These are phyloP conservation scores for Coelinius sp. DNA, from an alignment of 2,888 invertebrate species.

Conservation along the genomic window DNA sequence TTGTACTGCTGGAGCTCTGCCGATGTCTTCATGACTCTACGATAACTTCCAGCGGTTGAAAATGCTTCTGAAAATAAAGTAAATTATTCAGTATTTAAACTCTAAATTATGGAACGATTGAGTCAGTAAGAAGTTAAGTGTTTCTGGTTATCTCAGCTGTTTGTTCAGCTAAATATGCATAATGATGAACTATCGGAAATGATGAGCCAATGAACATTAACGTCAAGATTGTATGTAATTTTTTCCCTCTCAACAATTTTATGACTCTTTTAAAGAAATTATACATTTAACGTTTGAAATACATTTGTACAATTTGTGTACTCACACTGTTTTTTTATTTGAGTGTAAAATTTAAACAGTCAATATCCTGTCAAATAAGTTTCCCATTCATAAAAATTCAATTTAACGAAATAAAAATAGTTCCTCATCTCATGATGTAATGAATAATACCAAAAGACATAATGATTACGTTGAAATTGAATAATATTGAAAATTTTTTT, in stretches of 20 bases:
- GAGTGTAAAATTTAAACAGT: no score
- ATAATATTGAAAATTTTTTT: not conserved
- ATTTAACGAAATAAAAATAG: no score
- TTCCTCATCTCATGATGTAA: no score
- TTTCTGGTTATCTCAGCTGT: not conserved
- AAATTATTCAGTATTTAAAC: not conserved
- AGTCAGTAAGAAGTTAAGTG: not conserved
- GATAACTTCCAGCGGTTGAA: not conserved
- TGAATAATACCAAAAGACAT: not conserved
- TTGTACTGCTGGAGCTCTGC: constrained; percentile 63
- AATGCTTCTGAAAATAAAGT: not conserved
- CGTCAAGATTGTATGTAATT: not conserved
- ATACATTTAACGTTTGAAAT: no score
- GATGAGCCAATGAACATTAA: not conserved
- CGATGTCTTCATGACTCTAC: constrained; percentile 61
- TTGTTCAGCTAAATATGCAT: not conserved
- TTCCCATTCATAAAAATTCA: no score
- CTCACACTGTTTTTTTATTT: no score
- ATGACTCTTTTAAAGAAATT: not conserved
- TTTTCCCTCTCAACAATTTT: not conserved
- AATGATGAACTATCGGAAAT: not conserved
- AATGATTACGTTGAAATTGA: not conserved
- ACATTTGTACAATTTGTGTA: no score
- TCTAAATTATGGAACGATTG: not conserved
- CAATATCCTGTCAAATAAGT: no score